These are phyloP conservation scores for Columba janthina DNA, from an alignment of 2,113 vertebrate species.

Conservation along the genomic window DNA sequence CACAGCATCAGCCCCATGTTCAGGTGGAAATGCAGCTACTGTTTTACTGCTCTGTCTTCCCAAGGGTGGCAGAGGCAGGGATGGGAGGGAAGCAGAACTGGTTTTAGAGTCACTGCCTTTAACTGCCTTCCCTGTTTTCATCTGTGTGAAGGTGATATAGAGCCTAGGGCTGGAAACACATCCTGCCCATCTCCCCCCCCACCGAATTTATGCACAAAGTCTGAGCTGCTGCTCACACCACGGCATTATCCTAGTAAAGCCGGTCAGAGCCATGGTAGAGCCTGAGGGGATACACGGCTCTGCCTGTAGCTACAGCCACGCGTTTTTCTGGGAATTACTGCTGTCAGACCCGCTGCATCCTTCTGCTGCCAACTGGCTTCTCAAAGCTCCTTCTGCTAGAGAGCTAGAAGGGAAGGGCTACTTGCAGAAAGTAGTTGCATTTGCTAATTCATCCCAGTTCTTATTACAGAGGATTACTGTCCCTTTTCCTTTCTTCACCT, in stretches of 20 bases:
- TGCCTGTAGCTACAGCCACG: neutral
- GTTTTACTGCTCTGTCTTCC: neutral
- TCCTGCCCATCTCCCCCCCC: neutral
- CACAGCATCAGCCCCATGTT: neutral
- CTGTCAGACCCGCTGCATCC: fast-evolving
- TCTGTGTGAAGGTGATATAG: neutral
- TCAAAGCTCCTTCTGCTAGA: neutral
- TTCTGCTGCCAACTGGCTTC: neutral
- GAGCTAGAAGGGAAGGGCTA: fast-evolving
- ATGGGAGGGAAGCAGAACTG: neutral
- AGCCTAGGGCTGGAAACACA: neutral
- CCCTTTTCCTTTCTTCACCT: neutral
- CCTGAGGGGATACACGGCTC: neutral
- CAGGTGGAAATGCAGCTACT: neutral
- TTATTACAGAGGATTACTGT: neutral
- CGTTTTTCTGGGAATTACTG: neutral
- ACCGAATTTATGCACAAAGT: neutral
- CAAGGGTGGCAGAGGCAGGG: neutral
- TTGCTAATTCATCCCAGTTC: neutral
- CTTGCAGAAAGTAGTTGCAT: fast-evolving
- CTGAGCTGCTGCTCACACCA: fast-evolving
- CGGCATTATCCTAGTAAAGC: neutral
- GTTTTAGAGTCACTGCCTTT: neutral
- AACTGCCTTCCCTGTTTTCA: neutral
- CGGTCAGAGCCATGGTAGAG: fast-evolving